These are phyloP conservation scores for Calameuta pallipes DNA, from an alignment of 2,888 invertebrate species.

Conservation along the genomic window DNA sequence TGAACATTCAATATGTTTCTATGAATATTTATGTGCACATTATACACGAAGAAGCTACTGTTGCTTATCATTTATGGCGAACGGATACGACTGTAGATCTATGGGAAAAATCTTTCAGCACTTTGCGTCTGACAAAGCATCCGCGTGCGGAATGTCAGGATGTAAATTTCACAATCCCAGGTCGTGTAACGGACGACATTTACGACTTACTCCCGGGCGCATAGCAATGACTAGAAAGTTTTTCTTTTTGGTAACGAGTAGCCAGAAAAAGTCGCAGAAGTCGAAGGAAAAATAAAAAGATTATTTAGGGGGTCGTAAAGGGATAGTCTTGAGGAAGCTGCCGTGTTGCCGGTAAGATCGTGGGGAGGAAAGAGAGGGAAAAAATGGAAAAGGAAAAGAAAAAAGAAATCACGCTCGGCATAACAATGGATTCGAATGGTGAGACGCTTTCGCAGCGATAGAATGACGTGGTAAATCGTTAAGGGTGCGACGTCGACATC, in stretches of 20 bases:
- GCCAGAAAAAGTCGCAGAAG: not conserved
- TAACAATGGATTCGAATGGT: not conserved
- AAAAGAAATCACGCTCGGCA: conserved; percentile 2
- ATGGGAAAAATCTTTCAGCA: too few relatives aligned
- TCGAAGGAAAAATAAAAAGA: conserved; percentile 10
- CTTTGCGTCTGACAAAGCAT: too few relatives aligned
- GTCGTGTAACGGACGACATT: conserved; percentile 2
- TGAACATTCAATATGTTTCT: too few relatives aligned
- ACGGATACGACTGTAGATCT: too few relatives aligned
- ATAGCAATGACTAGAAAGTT: conserved; percentile 25
- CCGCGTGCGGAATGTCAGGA: too few relatives aligned
- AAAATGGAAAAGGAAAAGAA: not conserved
- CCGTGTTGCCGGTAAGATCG: not conserved
- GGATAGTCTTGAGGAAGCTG: conserved; percentile 8
- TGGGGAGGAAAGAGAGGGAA: not conserved
- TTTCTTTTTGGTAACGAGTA: conserved; percentile 11
- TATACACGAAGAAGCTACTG: too few relatives aligned
- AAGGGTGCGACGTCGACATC: not conserved
- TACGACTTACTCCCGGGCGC: conserved; percentile 19
- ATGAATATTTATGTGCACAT: too few relatives aligned
- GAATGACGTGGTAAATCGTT: conserved; percentile 4
- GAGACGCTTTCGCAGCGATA: not conserved
- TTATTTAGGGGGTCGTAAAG: conserved; percentile 23
- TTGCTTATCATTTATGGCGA: too few relatives aligned
- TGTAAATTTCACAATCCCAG: too few relatives aligned